Evolutionary conservation across 1,140 invertebrate genomes (phyloP), one percentile per base, ranked within the genome.

Genomic region (Drosophila virilis): DNA sequence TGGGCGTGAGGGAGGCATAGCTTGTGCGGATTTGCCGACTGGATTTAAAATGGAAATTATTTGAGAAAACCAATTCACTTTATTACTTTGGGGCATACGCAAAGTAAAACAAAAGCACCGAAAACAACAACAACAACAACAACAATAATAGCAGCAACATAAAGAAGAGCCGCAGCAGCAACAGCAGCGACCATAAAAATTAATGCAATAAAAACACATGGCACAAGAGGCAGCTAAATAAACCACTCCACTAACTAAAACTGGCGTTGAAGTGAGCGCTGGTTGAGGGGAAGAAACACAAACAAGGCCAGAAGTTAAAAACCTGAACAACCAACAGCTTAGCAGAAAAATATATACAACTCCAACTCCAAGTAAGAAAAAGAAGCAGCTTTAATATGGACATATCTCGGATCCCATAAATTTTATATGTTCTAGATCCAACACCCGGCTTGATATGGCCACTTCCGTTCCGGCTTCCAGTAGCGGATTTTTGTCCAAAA

Each of bases 21-120:
- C 71, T 74, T 69, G 71, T 61, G 71, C 69, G 59, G 83, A 88
- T 89, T 88, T 88, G 84, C 84, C 64, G 78, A 89, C 83, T 89
- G 83, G 83, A 88, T 88, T 88, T 88, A 88, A 88, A 88, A 88
- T 88, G 84, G 83, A 88, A 89, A 88, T 88, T 89, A 88, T 88
- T 88, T 79, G 84, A 79, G 83, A 66, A 88, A 89, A 88, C 83
- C 84, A 88, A 88, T 88, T 88, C 83, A 86, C 79, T 88, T 88
- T 88, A 88, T 88, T 89, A 88, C 83, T 88, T 88, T 88, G 84
- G 83, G 83, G 83, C 84, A 88, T 80, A 88, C 84, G 84, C 82
- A 88, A 88, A 86, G 82, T 88, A 86, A 86, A 86, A 83, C 82
- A 86, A 86, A 82, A 77, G 84, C 83, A 77, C 37, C 72, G 54